phyloP scores from a whole-genome alignment of 2,888 invertebrate species.

The Sacculina carcini region DNA sequence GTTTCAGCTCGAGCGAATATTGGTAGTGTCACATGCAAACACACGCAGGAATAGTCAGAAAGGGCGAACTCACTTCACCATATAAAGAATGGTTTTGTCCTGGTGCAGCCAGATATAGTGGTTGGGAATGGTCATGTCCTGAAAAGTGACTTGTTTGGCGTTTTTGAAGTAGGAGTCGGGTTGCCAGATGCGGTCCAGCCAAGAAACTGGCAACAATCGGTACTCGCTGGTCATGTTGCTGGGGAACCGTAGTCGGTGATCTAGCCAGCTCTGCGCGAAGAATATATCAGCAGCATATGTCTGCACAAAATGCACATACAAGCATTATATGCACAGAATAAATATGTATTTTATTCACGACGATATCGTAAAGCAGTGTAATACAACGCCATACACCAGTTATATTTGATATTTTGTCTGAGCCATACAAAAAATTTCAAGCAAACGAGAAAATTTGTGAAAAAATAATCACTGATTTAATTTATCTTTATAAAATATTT shows the following conservation, averaged over 20 bases:
- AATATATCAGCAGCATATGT: constrained; percentile 81
- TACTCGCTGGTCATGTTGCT: constrained; percentile 82
- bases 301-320: too few relatives aligned
- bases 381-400: too few relatives aligned
- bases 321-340: constrained; percentile 10
- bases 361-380: too few relatives aligned
- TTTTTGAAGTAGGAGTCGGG: constrained; percentile 85
- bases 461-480: too few relatives aligned
- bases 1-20: too few relatives aligned
- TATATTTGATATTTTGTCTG: too few relatives aligned
- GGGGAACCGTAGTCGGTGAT: constrained; percentile 60
- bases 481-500: too few relatives aligned
- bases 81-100: constrained; percentile 67
- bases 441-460: too few relatives aligned
- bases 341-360: not conserved
- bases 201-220: constrained; percentile 17
- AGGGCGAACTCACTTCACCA: constrained; percentile 80
- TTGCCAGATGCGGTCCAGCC: constrained; percentile 52
- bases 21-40: too few relatives aligned
- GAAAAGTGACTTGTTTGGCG: constrained; percentile 75
- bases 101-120: constrained; percentile 76
- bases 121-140: constrained; percentile 81
- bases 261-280: constrained; percentile 73
- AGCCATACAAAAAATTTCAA: too few relatives aligned
- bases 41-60: too few relatives aligned